These are phyloP conservation scores for Valencia hispanica DNA, from an alignment of 2,797 vertebrate genomes.

Conservation along the genomic window DNA sequence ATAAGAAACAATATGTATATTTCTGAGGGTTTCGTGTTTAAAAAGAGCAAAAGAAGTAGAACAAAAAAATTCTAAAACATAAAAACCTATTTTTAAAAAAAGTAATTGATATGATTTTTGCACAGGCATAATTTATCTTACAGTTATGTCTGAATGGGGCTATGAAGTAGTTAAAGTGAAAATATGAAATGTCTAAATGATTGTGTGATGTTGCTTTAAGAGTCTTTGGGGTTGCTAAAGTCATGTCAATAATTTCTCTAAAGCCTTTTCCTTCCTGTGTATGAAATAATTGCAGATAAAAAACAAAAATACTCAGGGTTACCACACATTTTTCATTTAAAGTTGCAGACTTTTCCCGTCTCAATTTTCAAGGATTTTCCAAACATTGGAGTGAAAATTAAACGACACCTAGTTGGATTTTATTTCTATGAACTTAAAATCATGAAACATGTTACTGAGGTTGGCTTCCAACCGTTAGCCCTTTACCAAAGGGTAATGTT, in stretches of 20 bases:
- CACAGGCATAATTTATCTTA: too few relatives aligned
- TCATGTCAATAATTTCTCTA: not conserved
- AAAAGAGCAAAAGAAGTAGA: not conserved
- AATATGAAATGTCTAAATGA: not conserved
- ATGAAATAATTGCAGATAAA: not conserved
- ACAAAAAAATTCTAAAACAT: too few relatives aligned
- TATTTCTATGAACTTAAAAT: too few relatives aligned
- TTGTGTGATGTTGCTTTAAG: not conserved
- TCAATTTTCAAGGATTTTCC: not conserved
- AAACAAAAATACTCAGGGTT: not conserved
- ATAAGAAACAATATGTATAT: constrained; percentile 13
- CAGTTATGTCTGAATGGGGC: not conserved
- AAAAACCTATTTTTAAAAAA: too few relatives aligned
- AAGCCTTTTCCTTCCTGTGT: too few relatives aligned
- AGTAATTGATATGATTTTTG: too few relatives aligned
- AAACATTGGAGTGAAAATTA: not conserved
- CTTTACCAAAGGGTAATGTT: not conserved
- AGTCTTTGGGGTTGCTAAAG: too few relatives aligned
- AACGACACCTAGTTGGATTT: too few relatives aligned
- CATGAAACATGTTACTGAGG: too few relatives aligned
- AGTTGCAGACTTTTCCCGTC: not conserved
- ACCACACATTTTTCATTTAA: not conserved
- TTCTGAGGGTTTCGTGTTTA: constrained; percentile 6
- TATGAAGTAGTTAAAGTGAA: not conserved
- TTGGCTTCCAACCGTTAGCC: not conserved